Evolutionary conservation across 2,888 invertebrate genomes (phyloP).

Genomic region (Urechis unicinctus): DNA sequence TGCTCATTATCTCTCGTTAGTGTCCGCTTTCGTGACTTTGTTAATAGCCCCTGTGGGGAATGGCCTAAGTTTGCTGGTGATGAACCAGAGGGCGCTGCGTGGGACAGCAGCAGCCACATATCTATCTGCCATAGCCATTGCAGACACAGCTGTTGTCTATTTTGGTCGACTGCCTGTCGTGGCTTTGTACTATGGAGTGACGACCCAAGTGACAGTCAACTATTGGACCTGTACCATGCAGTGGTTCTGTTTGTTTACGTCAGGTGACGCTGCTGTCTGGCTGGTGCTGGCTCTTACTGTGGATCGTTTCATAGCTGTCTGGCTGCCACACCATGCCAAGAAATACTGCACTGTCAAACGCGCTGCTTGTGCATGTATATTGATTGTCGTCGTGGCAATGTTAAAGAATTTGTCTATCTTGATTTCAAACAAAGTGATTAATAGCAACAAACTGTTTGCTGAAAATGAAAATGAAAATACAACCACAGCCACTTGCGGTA

Average conservation of each 20-base stretch:
- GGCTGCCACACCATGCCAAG: slow-evolving; percentile 7
- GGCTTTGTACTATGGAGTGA: neutral
- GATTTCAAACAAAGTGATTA: neutral
- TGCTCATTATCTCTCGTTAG: too few species aligned
- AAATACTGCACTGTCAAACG: slow-evolving; percentile 5
- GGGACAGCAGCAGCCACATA: slow-evolving; percentile 5
- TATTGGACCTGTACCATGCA: slow-evolving; percentile 3
- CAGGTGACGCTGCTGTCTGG: slow-evolving; percentile 10
- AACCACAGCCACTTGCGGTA: neutral
- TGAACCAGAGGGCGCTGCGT: slow-evolving; percentile 4
- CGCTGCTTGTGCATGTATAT: neutral
- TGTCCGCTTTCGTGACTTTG: slow-evolving; percentile 6
- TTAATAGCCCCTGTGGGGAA: slow-evolving; percentile 7
- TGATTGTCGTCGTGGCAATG: neutral
- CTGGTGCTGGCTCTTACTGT: slow-evolving; percentile 6
- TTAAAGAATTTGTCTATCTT: slow-evolving; percentile 6
- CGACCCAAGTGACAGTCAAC: too few species aligned
- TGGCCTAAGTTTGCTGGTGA: slow-evolving; percentile 5
- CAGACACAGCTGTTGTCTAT: slow-evolving; percentile 7
- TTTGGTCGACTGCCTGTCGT: slow-evolving; percentile 2
- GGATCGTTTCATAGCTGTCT: slow-evolving; percentile 10
- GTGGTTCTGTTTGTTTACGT: slow-evolving; percentile 5
- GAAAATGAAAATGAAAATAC: too few species aligned
- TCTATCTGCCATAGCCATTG: slow-evolving; percentile 6
- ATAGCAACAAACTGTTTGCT: too few species aligned